Evolutionary conservation across 1,140 invertebrate genomes (phyloP), one percentile per base, ranked within the genome.

Genomic region (Pectinophora gossypiella): DNA sequence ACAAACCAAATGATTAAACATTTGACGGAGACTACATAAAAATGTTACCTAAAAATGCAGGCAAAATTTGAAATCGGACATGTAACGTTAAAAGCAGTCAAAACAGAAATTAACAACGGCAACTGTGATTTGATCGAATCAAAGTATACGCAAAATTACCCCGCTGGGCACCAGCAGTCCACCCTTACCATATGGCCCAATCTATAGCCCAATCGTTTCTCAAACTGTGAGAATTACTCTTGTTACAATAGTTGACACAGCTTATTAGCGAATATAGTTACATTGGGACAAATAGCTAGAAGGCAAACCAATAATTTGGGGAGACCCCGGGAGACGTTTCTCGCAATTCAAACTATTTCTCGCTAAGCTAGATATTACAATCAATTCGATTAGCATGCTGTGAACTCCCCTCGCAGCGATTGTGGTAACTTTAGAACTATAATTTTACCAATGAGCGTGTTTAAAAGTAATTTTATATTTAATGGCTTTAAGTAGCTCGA

Each of bases 201-300:
- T 72, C 72, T 73, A 67, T 71, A 67, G 69, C 59, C 40, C 68
- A 64, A 76, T 68, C 64, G 59, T 53, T 69, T 70, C 54, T 51
- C 44, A 52, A 69, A 12, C 59, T 52, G 44, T 53, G 55, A 48
- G 43, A 59, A 64, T 72, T 72, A 63, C 61, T 64, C 61, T n/a
- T n/a, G n/a, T n/a, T 50, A 76, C 69, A 76, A 80, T 65, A 60
- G 62, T 68, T 61, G 71, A 74, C 59, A 67, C 59, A 59, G 76
- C 74, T 82, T 82, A 83, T 85, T 85, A 85, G 64, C 61, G 67
- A 74, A 78, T 78, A 67, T 68, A 72, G 76, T 80, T n/a, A n/a
- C 76, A 67, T 72, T 75, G 68, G 59, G 57, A 58, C 61, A 79
- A 72, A 81, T 70, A 70, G 78, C 82, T 70, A 56, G 57, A 55